Evolutionary conservation across 2,113 vertebrate species (phyloP).

Genomic region (Ornithorhynchus anatinus): DNA sequence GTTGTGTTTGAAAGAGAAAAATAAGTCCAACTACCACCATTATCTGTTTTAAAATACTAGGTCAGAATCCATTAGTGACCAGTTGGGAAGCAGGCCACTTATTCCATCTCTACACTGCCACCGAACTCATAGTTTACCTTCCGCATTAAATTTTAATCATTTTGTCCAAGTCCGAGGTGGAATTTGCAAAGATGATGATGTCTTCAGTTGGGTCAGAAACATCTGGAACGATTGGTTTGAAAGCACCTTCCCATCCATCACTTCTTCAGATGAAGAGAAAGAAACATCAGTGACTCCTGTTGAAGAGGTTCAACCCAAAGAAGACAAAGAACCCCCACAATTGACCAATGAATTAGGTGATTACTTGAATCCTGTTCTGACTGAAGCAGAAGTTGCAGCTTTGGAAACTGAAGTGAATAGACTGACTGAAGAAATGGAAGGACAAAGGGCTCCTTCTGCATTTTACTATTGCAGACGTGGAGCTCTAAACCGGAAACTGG

Average conservation of each 20-base stretch:
- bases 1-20: conserved; percentile 13
- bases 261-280: neutral
- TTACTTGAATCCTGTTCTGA: conserved; percentile 29
- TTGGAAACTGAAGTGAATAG: conserved; percentile 60
- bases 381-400: conserved; percentile 34
- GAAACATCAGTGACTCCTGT: neutral
- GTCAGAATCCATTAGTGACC: conserved; percentile 39
- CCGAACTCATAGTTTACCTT: conserved; percentile 55
- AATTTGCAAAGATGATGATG: conserved; percentile 31
- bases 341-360: conserved; percentile 54
- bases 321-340: neutral
- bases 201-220: conserved; percentile 47
- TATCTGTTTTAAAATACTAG: conserved; percentile 30
- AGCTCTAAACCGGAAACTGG: conserved; percentile 73
- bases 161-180: conserved; percentile 45
- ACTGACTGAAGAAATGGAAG: conserved; percentile 62
- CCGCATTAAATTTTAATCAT: conserved; percentile 63
- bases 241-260: conserved; percentile 33
- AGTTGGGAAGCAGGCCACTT: too few relatives aligned
- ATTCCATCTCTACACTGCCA: conserved; percentile 39
- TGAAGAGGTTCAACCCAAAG: neutral
- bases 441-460: conserved; percentile 25
- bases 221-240: conserved; percentile 60
- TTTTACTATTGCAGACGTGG: conserved; percentile 74
- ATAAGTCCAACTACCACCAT: conserved; percentile 8